Conservation (phyloP, 2,113 vertebrate genomes). For the Prunella himalayana region DNA sequence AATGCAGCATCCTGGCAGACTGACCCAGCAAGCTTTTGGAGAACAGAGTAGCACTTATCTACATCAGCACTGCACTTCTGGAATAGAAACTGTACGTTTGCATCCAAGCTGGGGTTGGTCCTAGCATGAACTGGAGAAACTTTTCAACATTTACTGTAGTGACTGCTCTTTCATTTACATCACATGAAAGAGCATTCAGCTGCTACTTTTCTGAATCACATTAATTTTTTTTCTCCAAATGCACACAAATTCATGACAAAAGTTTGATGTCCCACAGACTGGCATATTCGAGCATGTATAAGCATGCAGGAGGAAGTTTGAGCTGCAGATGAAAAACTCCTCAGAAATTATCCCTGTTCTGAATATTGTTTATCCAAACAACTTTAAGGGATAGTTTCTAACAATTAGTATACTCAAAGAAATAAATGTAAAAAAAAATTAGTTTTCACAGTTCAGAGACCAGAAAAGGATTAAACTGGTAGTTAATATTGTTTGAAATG, state of each 20-base stretch:
- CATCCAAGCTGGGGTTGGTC: background rate
- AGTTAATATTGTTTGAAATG: slow-evolving; percentile 11
- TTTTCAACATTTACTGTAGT: background rate
- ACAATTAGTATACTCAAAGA: background rate
- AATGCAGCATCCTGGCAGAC: background rate
- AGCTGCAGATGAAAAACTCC: background rate
- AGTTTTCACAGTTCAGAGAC: background rate
- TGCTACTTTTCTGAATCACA: background rate
- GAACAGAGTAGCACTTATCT: background rate
- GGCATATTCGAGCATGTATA: background rate
- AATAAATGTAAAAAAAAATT: background rate
- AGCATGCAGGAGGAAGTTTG: background rate
- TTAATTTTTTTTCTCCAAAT: background rate
- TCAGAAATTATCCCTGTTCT: background rate
- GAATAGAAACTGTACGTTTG: background rate
- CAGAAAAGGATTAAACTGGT: background rate
- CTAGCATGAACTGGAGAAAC: background rate
- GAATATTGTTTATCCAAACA: background rate
- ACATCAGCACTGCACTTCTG: background rate
- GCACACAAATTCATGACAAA: background rate
- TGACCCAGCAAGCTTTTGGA: background rate
- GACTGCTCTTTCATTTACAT: background rate
- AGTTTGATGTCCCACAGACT: background rate
- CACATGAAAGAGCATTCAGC: background rate
- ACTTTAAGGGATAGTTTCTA: background rate